Evolutionary conservation across 2,888 invertebrate genomes (phyloP), one percentile per base, ranked within the genome.

Genomic region (Drosophila vallismaia): DNA sequence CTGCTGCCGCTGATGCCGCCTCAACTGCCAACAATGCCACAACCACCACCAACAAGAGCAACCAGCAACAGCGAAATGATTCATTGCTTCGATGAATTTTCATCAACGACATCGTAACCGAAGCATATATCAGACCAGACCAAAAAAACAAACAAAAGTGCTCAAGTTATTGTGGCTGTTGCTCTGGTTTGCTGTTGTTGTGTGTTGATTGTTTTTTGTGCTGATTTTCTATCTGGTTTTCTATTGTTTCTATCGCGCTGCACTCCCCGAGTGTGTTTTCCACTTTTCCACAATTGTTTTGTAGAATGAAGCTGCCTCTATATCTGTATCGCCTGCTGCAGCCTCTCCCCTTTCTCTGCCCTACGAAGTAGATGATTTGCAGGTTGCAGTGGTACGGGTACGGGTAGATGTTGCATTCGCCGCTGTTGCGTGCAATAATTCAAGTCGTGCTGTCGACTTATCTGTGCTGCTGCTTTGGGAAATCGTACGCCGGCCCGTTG

Each of bases 391-490:
- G 33, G 53, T 19, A 19, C 19, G 19, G 19, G 19, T 19, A 19
- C 19, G 19, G 19, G 19, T 42, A 33, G 68, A n/a, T 74, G 71
- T 49, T 68, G 54, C 46, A 60, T 56, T 49, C 69, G 70, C 36
- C 60, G 71, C 54, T 77, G 82, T 88, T 86, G 86, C 81, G 78
- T 79, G 83, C 82, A 79, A 88, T 89, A 90, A 89, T 90, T 90
- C 75, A 89, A 88, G 88, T 89, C 90, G 84, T 90, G 89, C 76
- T 90, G 88, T 76, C 84, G 89, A 89, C 88, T 90, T 89, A 88
- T 89, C 87, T 88, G 77, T 55, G 79, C 77, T 79, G 78, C 81
- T 77, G 76, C 79, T 77, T 89, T 84, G 78, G 76, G 78, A 79
- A 76, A 83, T 81, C 88, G 89, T 87, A 81, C 67, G 85, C 73